Evolutionary conservation across 2,888 invertebrate genomes (phyloP), one percentile per base, ranked within the genome.

Genomic region (Spodoptera exigua): DNA sequence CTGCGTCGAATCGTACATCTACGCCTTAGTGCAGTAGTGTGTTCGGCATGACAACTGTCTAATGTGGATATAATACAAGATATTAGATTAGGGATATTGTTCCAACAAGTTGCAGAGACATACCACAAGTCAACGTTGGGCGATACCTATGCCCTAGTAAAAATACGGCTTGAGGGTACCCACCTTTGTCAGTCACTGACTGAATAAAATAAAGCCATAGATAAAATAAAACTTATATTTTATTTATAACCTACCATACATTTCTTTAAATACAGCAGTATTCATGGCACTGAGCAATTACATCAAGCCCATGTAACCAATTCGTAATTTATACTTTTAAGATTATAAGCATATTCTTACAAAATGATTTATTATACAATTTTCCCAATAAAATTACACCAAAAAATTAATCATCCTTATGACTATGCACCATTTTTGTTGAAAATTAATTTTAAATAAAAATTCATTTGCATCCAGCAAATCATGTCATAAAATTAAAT

Each of bases 251-350:
- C 58, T 72, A 27, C 61, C 17, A 35, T 47, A 73, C 37, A 65
- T 47, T 41, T 46, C n/a, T n/a, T 51, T 69, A 54, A 49, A 74
- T 70, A 70, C 64, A 57, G 21, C 47, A 54, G 44, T 65, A 64
- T 45, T 69, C 58, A 74, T 74, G 70, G 75, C 74, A 77, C 63
- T 69, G 62, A 77, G 63, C 66, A 65, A 53, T 55, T 61, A 58
- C 48, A 12, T 41, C 27, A 51, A 61, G 66, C 43, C 53, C 70
- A 58, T 65, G 56, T 57, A 37, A 61, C 61, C 57, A 74, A 57
- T 56, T 55, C 47, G 63, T 51, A 66, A 78, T 76, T 70, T 70
- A 70, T 46, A 69, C 52, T 52, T 62, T 36, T 62, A 69, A 35
- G 45, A 17, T 27, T 27, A 27, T 52, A 67, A 47, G 36, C 16